These are phyloP conservation scores for Spea hammondii DNA, from an alignment of 2,797 vertebrate genomes.

Conservation along the genomic window DNA sequence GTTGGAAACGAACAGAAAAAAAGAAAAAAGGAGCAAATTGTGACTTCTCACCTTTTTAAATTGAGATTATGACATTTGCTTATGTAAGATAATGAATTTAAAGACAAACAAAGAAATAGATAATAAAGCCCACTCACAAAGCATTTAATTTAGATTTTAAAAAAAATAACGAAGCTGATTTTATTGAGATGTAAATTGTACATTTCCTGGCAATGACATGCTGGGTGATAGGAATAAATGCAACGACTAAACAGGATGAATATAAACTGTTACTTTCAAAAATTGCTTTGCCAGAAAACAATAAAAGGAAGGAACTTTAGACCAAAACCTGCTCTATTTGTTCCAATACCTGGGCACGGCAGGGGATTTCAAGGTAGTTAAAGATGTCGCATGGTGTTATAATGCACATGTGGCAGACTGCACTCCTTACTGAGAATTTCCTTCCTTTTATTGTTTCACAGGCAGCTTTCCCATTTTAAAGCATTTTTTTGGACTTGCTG, in stretches of 20 bases:
- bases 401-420: constrained; percentile 44
- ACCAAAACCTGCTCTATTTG: constrained; percentile 45
- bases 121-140: constrained; percentile 1
- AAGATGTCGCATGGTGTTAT: constrained; percentile 38
- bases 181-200: constrained; percentile 39
- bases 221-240: constrained; percentile 40
- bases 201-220: constrained; percentile 39
- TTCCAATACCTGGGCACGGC: constrained; percentile 50
- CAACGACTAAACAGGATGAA: constrained; percentile 44
- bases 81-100: constrained; percentile 26
- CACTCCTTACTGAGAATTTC: constrained; percentile 43
- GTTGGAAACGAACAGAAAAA: background rate
- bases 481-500: constrained; percentile 23
- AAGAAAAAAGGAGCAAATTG: background rate
- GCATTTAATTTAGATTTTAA: constrained; percentile 30
- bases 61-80: constrained; percentile 27
- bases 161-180: background rate
- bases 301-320: constrained; percentile 53
- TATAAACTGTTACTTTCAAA: constrained; percentile 50
- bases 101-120: constrained; percentile 22
- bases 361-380: constrained; percentile 49
- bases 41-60: constrained; percentile 19
- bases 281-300: constrained; percentile 52
- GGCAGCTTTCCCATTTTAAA: constrained; percentile 42
- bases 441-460: constrained; percentile 49